Percentiles rank a stretch among this genome's conserved stretches.
Conservation (phyloP, 2,113 vertebrate species). For the Oriolus oriolus region DNA sequence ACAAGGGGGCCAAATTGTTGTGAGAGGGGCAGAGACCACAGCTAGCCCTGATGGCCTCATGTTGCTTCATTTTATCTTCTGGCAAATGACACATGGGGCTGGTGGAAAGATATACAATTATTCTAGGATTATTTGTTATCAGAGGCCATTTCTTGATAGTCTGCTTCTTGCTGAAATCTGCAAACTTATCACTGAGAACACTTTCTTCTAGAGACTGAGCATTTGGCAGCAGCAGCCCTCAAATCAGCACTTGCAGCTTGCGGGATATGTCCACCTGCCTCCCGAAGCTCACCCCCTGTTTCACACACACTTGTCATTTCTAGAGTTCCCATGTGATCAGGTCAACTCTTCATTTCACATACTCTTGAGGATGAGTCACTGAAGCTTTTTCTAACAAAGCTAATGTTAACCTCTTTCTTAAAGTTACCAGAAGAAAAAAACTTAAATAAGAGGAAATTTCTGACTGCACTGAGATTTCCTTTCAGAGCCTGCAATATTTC, state of each 20-base stretch:
- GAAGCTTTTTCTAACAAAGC: background rate
- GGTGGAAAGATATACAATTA: background rate
- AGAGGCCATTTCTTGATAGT: background rate
- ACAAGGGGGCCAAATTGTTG: accelerated
- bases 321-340: background rate
- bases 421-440: background rate
- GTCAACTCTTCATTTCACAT: background rate
- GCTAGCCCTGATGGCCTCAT: background rate
- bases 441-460: background rate
- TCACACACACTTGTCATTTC: background rate
- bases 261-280: background rate
- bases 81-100: background rate
- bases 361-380: background rate
- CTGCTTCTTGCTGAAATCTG: background rate
- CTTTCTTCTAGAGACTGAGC: background rate
- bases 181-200: background rate
- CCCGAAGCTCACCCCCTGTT: background rate
- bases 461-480: background rate
- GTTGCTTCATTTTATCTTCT: background rate
- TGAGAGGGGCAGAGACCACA: background rate
- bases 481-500: background rate
- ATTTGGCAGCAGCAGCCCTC: background rate
- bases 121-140: background rate
- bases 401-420: background rate
- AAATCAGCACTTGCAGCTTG: background rate